These are phyloP conservation scores for Macrophya alboannulata DNA, from an alignment of 2,888 invertebrate genomes.

Conservation along the genomic window DNA sequence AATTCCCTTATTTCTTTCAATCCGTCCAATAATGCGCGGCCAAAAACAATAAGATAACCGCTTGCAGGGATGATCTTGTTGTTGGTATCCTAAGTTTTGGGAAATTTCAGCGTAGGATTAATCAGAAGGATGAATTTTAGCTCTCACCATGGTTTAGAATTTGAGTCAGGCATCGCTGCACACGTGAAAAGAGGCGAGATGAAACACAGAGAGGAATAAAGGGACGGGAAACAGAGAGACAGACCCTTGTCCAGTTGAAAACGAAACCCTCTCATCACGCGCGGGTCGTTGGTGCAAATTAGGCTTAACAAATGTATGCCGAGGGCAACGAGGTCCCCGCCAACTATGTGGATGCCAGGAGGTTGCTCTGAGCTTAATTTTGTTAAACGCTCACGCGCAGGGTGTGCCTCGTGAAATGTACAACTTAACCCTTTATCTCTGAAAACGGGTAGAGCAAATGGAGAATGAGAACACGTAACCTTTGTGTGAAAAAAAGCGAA, in stretches of 20 bases:
- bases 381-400: constrained; percentile 43
- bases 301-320: constrained; percentile 37
- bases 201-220: not conserved
- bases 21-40: not conserved
- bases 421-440: constrained; percentile 32
- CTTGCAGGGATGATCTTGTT: not conserved
- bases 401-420: constrained; percentile 20
- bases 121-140: not conserved
- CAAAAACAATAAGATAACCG: not conserved
- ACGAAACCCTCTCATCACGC: constrained; percentile 44
- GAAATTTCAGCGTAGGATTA: not conserved
- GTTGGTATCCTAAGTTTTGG: not conserved
- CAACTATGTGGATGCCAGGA: constrained; percentile 26
- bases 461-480: not conserved
- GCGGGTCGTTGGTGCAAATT: constrained; percentile 46
- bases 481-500: not conserved
- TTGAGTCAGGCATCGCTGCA: not conserved
- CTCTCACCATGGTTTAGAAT: not conserved
- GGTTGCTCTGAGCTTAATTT: constrained; percentile 36
- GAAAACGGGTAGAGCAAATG: constrained; percentile 9
- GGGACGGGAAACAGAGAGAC: not conserved
- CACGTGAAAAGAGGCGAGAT: not conserved
- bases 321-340: not conserved
- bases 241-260: constrained; percentile 43
- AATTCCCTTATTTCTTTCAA: not conserved